Base-by-base conservation (phyloP, 2,797 vertebrate species). In the Aplochiton taeniatus region DNA sequence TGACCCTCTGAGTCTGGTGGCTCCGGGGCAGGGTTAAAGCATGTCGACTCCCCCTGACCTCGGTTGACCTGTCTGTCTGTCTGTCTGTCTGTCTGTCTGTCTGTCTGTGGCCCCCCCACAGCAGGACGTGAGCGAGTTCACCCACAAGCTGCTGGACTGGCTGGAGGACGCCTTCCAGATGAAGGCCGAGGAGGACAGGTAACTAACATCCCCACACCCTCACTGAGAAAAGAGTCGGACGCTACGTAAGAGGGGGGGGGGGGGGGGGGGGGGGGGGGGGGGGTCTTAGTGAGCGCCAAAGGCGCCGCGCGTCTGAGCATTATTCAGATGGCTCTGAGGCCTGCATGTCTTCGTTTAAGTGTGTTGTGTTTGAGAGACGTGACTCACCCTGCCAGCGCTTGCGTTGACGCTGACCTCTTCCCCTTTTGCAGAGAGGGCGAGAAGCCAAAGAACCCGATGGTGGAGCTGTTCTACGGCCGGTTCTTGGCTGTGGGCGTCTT, bases 101-200 rank as follows among this genome's bases (percentile, higher is more conserved):
- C 12, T 49, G 20, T 10, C 19, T 43, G 31, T 68, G 12, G 52
- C 55, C 70, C 82, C 70, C 82, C 72, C 83, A 92, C 92, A 98
- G 97, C 97, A 99, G 93, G 98, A 99, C 4, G 98, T 99, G 73
- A 99, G 98, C 65, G 98, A 99, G 89, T 98, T 99, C 87, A 99
- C 96, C 70, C 97, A 99, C 87, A 99, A 98, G 79, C 92, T 99
- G 69, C 82, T 99, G 82, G 98, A 99, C 84, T 99, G 98, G 98
- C 90, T 99, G 87, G 98, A 99, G 89, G 97, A 98, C 54, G 98
- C 97, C 77, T 99, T 99, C 84, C 96, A 98, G 91, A 97, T 98
- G 88, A 98, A 98, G 90, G 95, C 96, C 57, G 98, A 98, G 83
- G 97, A 98, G 69, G 95, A 97, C 83, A 93, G 94, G 97, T 99